Evolutionary conservation across 2,888 invertebrate genomes (phyloP).

Genomic region (Imbricaverruca yamaguchii): DNA sequence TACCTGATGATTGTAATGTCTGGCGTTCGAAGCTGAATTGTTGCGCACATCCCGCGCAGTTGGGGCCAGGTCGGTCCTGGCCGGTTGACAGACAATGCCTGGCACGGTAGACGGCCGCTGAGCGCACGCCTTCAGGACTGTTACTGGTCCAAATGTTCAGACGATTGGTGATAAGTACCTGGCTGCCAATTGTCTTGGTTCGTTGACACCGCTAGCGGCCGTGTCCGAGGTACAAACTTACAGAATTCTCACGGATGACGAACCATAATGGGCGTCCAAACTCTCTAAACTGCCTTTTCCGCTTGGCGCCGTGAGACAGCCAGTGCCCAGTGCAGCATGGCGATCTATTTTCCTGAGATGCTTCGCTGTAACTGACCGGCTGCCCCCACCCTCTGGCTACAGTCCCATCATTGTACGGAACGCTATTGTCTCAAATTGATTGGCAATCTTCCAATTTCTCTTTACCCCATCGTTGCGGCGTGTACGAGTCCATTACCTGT

Average conservation of each 20-base stretch:
- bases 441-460: slow-evolving; percentile 14
- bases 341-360: neutral
- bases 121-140: too few species aligned
- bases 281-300: neutral
- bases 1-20: too few species aligned
- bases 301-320: neutral
- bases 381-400: neutral
- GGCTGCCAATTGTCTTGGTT: neutral
- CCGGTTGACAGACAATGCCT: too few species aligned
- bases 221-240: neutral
- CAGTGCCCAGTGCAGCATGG: neutral
- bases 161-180: neutral
- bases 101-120: too few species aligned
- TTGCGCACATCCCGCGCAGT: too few species aligned
- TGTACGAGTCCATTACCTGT: neutral
- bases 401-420: neutral
- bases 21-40: too few species aligned
- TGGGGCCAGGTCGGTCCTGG: too few species aligned
- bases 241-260: neutral
- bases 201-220: neutral
- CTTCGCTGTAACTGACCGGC: neutral
- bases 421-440: slow-evolving; percentile 14
- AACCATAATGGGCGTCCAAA: neutral
- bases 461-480: neutral
- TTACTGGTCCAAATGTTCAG: neutral